Base-by-base conservation (phyloP, 1,140 invertebrate species). In the Heliothis subflexa region DNA sequence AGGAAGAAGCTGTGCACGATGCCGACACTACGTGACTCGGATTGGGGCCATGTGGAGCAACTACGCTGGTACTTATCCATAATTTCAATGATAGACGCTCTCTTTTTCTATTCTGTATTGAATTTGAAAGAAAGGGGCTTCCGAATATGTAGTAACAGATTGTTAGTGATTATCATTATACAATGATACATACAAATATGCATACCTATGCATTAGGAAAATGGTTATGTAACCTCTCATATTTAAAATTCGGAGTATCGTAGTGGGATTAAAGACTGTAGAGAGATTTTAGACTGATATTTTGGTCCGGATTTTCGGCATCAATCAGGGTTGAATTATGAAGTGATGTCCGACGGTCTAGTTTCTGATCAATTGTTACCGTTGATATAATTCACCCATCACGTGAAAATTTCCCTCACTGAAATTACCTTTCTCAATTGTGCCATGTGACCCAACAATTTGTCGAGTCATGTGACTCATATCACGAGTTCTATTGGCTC, bases 41-140 rank as follows among this genome's bases (percentile, higher is more conserved):
- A 71, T 71, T 55, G 68, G 18, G 68, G 68, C 50, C 68, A 55
- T 71, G 68, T 71, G 68, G n/a, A 70, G 66, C 66, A 70, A 70
- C 49, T 25, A 50, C 21, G 47, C 50, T 50, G 25, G 52, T 70
- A 70, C 47, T 70, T 52, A 50, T 50, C 49, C 66, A 55, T 71
- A 55, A 71, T 55, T 71, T 70, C 21, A 70, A 70, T 50, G 47
- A 49, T 49, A 47, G 13, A 62, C 61, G 66, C 66, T 70, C 18
- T 49, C 66, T 28, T 70, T 49, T 49, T 70, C n/a, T 9, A 70
- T 52, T 28, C 50, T 25, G 5, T 25, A 50, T 52, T 70, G 14
- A 50, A 28, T 52, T 18, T 25, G 13, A 70, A 14, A 28, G 25
- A 25, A 50, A 62, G 2, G 21, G 11, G 62, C 33, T 49, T 66